Evolutionary conservation across 2,888 invertebrate species (phyloP).

Genomic region (Zhengitettix transpicula): DNA sequence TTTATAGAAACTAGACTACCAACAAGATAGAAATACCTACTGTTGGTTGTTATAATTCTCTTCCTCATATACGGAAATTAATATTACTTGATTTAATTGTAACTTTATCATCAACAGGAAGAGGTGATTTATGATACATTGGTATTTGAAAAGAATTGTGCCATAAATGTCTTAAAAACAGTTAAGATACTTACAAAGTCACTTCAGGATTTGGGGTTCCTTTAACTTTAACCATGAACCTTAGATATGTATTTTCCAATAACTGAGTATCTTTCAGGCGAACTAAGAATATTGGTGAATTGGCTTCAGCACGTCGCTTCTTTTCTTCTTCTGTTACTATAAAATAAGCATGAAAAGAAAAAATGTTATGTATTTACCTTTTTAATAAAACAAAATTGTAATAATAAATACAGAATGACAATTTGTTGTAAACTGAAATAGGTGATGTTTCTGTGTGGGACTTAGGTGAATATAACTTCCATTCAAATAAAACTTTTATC

Average conservation of each 20-base stretch:
- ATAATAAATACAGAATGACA: no score
- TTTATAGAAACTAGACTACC: no score
- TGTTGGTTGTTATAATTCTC: no score
- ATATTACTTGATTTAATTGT: not conserved
- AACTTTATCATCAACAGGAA: not conserved
- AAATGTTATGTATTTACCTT: no score
- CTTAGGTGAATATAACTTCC: no score
- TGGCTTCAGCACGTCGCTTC: constrained; percentile 46
- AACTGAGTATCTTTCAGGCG: constrained; percentile 77
- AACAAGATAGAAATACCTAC: no score
- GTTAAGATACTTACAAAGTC: constrained; percentile 58
- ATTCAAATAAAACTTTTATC: no score
- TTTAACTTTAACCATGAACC: constrained; percentile 76
- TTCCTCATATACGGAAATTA: no score
- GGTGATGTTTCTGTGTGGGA: no score
- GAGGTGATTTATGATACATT: not conserved
- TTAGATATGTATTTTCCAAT: constrained; percentile 66
- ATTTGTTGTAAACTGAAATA: no score
- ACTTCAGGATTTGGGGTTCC: constrained; percentile 81
- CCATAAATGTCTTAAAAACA: not conserved
- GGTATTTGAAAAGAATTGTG: not conserved
- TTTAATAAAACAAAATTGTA: no score
- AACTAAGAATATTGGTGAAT: constrained; percentile 70
- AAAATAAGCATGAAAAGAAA: constrained; percentile 8
- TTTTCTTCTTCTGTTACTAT: constrained; percentile 56